These are phyloP conservation scores for Cotesia chilonis DNA, from an alignment of 1,140 invertebrate species.

Conservation along the genomic window DNA sequence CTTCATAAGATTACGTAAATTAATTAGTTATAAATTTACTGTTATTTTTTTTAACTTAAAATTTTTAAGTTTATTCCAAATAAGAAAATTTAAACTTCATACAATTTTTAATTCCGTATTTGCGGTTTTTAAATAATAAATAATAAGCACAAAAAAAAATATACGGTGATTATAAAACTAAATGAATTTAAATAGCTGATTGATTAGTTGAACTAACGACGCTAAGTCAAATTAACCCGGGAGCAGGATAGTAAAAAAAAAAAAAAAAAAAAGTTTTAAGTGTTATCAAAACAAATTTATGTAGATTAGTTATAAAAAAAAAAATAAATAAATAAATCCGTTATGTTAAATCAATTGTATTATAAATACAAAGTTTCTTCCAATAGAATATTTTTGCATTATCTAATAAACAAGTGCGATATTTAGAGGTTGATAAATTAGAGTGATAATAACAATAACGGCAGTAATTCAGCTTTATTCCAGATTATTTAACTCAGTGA, in stretches of 20 bases:
- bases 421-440: background rate
- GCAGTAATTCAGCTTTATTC: too few relatives aligned
- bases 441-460: background rate
- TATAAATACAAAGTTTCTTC: constrained; percentile 30
- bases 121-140: too few relatives aligned
- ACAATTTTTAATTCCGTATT: too few relatives aligned
- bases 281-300: constrained; percentile 11
- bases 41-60: constrained; percentile 1
- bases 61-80: too few relatives aligned
- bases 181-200: background rate
- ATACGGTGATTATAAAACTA: too few relatives aligned
- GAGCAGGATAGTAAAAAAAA: constrained; percentile 18
- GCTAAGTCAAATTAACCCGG: constrained; percentile 26
- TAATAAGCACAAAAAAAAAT: too few relatives aligned
- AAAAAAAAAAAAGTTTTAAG: constrained; percentile 9
- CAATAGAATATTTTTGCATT: constrained; percentile 32
- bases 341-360: constrained; percentile 25
- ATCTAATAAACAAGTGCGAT: constrained; percentile 4
- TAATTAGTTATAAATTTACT: constrained; percentile 3
- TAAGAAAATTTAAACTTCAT: too few relatives aligned
- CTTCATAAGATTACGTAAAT: constrained; percentile 25
- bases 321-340: background rate
- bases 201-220: constrained; percentile 20
- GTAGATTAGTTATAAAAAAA: constrained; percentile 2
- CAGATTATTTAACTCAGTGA: too few relatives aligned